Evolutionary conservation across 2,113 vertebrate genomes (phyloP).

Genomic region (Laticauda laticaudata): DNA sequence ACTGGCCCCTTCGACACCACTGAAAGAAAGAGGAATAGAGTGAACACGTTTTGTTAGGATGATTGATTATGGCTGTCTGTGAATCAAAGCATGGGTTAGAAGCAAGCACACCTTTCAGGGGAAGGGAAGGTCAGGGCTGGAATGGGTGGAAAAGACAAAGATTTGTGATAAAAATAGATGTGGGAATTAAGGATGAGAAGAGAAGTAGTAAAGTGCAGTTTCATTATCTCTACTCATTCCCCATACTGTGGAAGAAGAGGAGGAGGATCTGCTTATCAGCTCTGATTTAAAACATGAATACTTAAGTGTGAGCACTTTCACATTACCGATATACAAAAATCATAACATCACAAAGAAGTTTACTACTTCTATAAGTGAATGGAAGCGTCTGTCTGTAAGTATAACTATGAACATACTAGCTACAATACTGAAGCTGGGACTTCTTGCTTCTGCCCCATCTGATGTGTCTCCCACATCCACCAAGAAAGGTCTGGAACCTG

Average conservation of each 20-base stretch:
- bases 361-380: neutral
- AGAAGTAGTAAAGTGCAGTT: neutral
- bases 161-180: neutral
- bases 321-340: neutral
- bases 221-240: neutral
- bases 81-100: neutral
- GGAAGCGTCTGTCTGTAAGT: neutral
- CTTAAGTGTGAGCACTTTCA: neutral
- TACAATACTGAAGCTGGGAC: neutral
- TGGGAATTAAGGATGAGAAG: neutral
- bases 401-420: neutral
- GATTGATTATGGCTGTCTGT: neutral
- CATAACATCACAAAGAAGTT: neutral
- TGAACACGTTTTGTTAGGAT: neutral
- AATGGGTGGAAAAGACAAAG: neutral
- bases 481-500: neutral
- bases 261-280: neutral
- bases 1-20: slow-evolving; percentile 97
- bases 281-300: neutral
- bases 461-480: neutral
- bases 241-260: neutral
- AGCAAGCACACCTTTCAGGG: neutral
- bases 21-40: slow-evolving; percentile 62
- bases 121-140: neutral
- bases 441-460: neutral